Evolutionary conservation across 2,888 invertebrate genomes (phyloP), one percentile per base, ranked within the genome.

Genomic region (Drosophila ezoana): DNA sequence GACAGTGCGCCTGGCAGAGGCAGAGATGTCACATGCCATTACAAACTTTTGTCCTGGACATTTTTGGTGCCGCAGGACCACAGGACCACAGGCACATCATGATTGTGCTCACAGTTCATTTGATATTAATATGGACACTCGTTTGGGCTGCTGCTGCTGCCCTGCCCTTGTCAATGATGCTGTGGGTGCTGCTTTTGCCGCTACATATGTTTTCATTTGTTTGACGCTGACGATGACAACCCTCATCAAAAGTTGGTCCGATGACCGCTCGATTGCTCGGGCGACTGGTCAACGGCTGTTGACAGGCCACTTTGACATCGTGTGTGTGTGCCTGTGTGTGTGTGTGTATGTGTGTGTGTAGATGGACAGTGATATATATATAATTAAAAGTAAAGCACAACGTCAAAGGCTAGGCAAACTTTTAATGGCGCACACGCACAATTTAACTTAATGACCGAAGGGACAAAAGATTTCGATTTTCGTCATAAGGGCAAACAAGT

Each of bases 121-220:
- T 85, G 87, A 81, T 89, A 85, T 89, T 85, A 89, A 89, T 85
- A 87, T 78, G 75, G 75, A 75, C 72, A 75, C 74, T 64, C 57
- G 49, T 66, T 70, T 63, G 63, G 61, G 57, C 66, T 53, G 28
- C 48, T 63, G 13, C 18, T 51, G n/a, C 20, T 18, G 18, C 18
- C 45, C 20, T 18, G 18, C 18, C 45, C 23, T 18, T 49, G 52
- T 14, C 28, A 18, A 10, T 18, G 57, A 14, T 59, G 68, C 44
- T 59, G 59, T 58, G 63, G 57, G 53, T 63, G 64, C 51, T 41
- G 52, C 82, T 52, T 81, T 85, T 76, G 68, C 76, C 76, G 85
- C 74, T 84, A 85, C 86, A 89, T 87, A 81, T 85, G 85, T 85
- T 87, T 83, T 89, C 87, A 84, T 89, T 87, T 84, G 78, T 81